Evolutionary conservation across 1,140 invertebrate species (phyloP).

Genomic region (Anadara kagoshimensis): DNA sequence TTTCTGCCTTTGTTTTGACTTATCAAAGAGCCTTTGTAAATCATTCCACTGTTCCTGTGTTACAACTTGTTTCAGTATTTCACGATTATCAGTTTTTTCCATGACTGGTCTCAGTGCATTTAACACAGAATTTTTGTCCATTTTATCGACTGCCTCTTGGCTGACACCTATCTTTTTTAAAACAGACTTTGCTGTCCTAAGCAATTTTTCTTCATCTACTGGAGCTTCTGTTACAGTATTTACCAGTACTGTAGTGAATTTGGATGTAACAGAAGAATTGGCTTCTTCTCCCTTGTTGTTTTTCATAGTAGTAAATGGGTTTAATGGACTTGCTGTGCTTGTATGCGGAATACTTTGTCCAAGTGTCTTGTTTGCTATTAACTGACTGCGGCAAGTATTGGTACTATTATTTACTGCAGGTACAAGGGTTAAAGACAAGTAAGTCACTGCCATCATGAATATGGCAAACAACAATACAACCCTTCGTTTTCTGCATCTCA

Average conservation of each 20-base stretch:
- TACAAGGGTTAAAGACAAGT: conserved; percentile 57
- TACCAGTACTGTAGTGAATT: not conserved
- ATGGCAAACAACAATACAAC: conserved; percentile 63
- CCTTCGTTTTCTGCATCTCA: conserved; percentile 57
- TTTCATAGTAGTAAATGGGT: not conserved
- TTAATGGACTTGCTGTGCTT: not conserved
- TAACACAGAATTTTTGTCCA: too few relatives aligned
- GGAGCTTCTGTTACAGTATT: not conserved
- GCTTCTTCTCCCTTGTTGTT: not conserved
- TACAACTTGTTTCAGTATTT: not conserved
- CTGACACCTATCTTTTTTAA: not conserved
- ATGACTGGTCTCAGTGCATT: too few relatives aligned
- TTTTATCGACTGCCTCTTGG: not conserved
- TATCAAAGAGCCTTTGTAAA: not conserved
- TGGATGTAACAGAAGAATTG: not conserved
- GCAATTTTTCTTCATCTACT: not conserved
- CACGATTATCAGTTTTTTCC: too few relatives aligned
- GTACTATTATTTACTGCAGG: conserved; percentile 35
- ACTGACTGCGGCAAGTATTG: conserved; percentile 3
- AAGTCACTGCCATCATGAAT: conserved; percentile 62
- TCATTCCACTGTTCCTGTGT: not conserved
- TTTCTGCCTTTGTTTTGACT: not conserved
- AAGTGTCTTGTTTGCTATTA: not conserved
- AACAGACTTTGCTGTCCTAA: conserved; percentile 4
- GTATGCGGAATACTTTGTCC: not conserved